Evolutionary conservation across 2,113 vertebrate species (phyloP), one percentile per base, ranked within the genome.

Genomic region (Semnornis frantzii): DNA sequence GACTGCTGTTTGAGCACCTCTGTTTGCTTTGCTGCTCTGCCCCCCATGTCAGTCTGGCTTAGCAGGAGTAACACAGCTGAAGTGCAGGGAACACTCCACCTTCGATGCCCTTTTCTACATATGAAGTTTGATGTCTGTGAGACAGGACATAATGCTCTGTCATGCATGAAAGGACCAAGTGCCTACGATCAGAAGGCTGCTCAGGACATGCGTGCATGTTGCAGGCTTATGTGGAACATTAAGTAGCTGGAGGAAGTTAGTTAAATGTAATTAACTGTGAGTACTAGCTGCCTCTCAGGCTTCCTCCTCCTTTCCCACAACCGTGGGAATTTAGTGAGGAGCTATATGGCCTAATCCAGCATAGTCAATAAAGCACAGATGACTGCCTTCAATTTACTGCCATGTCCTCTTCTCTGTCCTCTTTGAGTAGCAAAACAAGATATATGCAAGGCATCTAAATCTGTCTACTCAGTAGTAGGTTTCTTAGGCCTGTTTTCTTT

Each of bases 161-260:
- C 1, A 0, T 5, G 3, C 31, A 9, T 8, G 24, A 2, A 31
- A 90, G 31, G 2, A 33, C 33, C 30, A 50, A 0, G 0, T 25
- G 55, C 16, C 25, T 37, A 17, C 3, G 28, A 69, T 57, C 42
- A 48, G 73, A 30, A 30, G 18, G 50, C 14, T 89, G 73, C 62
- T 59, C 39, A 28, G 60, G 63, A 48, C 52, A 76, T 13, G 2
- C 3, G 10, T 0, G 1, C 5, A 0, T 59, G n/a, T 65, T 0
- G 1, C 86, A 82, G 17, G 17, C 4, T 60, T 68, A 74, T 2
- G 1, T 34, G 46, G 46, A 82, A 85, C 57, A 89, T 78, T 69
- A 92, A 50, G 34, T 34, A 92, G 34, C 15, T 33, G 30, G 75
- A 95, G n/a, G 18, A 90, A 87, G 9, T 44, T 66, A 59, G 46